Evolutionary conservation across 2,113 vertebrate species (phyloP).

Genomic region (Gymnobelideus leadbeateri): DNA sequence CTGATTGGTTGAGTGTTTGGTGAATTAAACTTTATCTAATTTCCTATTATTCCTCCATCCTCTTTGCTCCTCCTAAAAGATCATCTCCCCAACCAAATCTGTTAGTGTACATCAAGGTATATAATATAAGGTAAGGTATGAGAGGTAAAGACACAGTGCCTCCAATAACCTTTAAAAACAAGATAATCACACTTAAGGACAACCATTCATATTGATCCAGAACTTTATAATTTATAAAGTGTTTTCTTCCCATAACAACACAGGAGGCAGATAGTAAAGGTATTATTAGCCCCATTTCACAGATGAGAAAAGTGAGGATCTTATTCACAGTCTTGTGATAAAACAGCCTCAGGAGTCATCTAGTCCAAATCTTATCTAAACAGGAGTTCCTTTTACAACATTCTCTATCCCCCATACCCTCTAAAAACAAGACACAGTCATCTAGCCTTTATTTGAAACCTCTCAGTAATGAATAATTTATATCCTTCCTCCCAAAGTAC

Average conservation of each 20-base stretch:
- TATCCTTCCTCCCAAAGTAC: neutral
- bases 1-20: neutral
- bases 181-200: neutral
- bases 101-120: neutral
- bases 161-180: neutral
- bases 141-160: neutral
- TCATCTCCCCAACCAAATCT: neutral
- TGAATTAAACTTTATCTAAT: rapidly evolving
- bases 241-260: neutral
- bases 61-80: neutral
- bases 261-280: neutral
- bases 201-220: neutral
- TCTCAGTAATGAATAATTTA: neutral
- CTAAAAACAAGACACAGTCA: neutral
- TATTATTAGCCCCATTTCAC: neutral
- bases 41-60: rapidly evolving
- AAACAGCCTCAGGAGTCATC: neutral
- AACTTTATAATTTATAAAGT: neutral
- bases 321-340: neutral
- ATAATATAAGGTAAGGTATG: neutral
- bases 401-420: neutral
- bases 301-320: neutral
- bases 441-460: neutral
- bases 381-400: neutral
- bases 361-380: too few species aligned